Evolutionary conservation across 2,797 vertebrate species (phyloP).

Genomic region (Notolepis coatsorum): DNA sequence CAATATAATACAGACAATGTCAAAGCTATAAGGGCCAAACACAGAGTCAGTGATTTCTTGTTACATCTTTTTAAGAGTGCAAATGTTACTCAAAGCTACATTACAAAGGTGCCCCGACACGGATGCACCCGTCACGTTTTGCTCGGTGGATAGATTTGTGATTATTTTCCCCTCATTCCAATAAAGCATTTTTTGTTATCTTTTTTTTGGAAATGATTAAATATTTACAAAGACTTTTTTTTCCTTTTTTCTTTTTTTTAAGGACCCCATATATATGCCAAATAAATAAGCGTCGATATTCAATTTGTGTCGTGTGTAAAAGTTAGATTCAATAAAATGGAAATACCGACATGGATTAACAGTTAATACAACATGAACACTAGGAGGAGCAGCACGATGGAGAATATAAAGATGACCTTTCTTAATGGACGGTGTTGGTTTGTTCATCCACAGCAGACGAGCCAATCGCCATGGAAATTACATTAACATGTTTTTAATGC

Average conservation of each 20-base stretch:
- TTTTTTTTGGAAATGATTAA: conserved; percentile 37
- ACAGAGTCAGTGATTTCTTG: conserved; percentile 26
- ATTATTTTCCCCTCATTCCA: conserved; percentile 34
- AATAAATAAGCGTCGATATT: conserved; percentile 67
- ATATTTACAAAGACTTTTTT: conserved; percentile 73
- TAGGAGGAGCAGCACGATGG: conserved; percentile 70
- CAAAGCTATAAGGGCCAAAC: conserved; percentile 46
- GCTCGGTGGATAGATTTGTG: conserved; percentile 41
- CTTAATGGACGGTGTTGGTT: conserved; percentile 40
- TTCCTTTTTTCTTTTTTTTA: conserved; percentile 23
- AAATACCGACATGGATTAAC: conserved; percentile 67
- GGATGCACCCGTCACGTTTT: conserved; percentile 45
- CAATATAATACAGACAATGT: conserved; percentile 44
- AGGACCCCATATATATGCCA: conserved; percentile 58
- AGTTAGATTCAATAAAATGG: conserved; percentile 67
- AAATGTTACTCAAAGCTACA: conserved; percentile 66
- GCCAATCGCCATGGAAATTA: conserved; percentile 59
- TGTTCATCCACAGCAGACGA: conserved; percentile 56
- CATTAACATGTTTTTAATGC: conserved; percentile 43
- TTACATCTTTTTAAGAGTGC: conserved; percentile 51
- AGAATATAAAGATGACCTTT: conserved; percentile 52
- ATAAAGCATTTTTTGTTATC: conserved; percentile 46
- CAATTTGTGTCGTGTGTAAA: conserved; percentile 57
- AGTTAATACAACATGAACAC: conserved; percentile 70
- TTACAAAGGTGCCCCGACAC: conserved; percentile 46